Percentiles rank a stretch among this genome's conserved stretches.
phyloP scores from a whole-genome alignment of 2,113 vertebrate species.

The Ictalurus furcatus region DNA sequence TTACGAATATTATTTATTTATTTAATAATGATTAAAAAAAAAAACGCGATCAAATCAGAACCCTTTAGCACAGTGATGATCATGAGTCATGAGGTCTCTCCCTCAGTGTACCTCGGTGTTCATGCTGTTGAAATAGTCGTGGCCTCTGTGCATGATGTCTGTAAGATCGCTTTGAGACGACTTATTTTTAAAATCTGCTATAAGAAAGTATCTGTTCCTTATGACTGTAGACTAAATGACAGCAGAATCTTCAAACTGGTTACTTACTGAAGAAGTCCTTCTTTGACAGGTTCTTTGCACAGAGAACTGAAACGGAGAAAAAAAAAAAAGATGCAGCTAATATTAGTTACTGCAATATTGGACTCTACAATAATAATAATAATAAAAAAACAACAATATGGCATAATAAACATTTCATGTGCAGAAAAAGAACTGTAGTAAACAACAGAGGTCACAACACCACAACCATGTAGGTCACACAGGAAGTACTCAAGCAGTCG shows the following conservation, averaged over 20 bases:
- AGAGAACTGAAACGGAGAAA: constrained; percentile 84
- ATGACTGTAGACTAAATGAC: background rate
- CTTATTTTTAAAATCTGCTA: background rate
- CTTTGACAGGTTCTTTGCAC: constrained; percentile 99
- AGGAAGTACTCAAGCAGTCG: background rate
- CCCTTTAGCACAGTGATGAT: background rate
- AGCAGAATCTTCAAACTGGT: background rate
- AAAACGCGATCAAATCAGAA: too few relatives aligned
- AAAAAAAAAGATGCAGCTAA: background rate
- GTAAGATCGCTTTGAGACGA: background rate
- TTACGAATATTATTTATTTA: background rate
- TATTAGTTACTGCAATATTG: background rate
- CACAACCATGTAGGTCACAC: background rate
- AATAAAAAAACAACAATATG: background rate
- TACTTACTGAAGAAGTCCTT: constrained; percentile 99
- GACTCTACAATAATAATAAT: background rate
- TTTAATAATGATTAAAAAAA: too few relatives aligned
- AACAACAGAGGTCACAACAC: background rate
- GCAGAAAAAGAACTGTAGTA: background rate
- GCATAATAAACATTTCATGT: background rate
- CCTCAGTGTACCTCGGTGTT: background rate
- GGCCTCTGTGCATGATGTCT: background rate
- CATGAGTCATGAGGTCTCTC: background rate
- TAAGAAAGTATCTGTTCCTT: background rate
- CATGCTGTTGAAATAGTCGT: background rate